Evolutionary conservation across 2,113 vertebrate genomes (phyloP).

Genomic region (Coryphaenoides rupestris): DNA sequence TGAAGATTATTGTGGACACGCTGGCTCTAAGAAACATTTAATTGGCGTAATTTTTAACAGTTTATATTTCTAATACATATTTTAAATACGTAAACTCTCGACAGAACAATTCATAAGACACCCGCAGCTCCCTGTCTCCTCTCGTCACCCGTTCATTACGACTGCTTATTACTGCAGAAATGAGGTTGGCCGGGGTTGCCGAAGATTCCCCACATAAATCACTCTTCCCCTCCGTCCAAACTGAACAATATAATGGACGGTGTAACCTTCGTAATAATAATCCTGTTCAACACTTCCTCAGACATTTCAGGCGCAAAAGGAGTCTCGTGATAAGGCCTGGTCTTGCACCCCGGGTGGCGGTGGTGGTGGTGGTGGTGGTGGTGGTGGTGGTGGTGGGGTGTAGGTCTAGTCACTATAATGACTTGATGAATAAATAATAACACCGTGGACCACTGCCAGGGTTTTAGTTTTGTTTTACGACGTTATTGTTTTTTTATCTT

Average conservation of each 20-base stretch:
- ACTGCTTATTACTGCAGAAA: too few species aligned
- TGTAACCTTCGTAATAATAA: constrained; percentile 56
- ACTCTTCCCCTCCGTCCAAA: constrained; percentile 32
- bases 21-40: too few species aligned
- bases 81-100: background rate
- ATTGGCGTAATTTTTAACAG: too few species aligned
- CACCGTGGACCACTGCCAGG: constrained; percentile 51
- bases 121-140: constrained; percentile 20
- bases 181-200: constrained; percentile 30
- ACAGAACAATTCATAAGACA: constrained; percentile 36
- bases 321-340: constrained; percentile 56
- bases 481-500: too few species aligned
- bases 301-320: constrained; percentile 47
- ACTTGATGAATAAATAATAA: constrained; percentile 70
- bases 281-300: constrained; percentile 55
- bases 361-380: too few species aligned
- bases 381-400: constrained; percentile 1
- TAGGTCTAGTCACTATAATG: constrained; percentile 49
- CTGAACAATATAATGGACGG: constrained; percentile 49
- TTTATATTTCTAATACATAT: too few species aligned
- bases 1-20: too few species aligned
- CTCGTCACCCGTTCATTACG: constrained; percentile 41
- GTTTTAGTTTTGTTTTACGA: background rate
- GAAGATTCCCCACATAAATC: constrained; percentile 50
- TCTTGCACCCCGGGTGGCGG: too few species aligned